Conservation (phyloP, 1,140 invertebrate genomes). For the Macrobrachium rosenbergii region DNA sequence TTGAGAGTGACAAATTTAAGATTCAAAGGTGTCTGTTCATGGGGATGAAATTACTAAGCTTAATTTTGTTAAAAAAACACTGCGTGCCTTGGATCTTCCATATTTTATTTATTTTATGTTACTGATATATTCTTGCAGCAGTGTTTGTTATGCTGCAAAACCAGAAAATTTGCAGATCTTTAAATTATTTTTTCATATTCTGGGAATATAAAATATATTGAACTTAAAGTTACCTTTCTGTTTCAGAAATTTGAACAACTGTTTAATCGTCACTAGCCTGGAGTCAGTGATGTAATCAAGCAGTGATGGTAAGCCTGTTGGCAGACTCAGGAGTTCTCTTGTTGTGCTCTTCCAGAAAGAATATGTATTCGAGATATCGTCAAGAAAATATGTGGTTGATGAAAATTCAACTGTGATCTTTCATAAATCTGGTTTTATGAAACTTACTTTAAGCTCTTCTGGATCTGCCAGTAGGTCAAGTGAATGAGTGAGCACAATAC, state of each 20-base stretch:
- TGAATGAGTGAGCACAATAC: slow-evolving; percentile 25
- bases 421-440: not conserved
- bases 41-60: too few relatives aligned
- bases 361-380: not conserved
- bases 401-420: too few relatives aligned
- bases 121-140: too few relatives aligned
- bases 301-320: not conserved
- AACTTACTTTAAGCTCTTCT: not conserved
- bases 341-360: not conserved
- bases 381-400: not conserved
- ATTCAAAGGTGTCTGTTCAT: too few relatives aligned
- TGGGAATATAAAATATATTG: not conserved
- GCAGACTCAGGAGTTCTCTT: slow-evolving; percentile 9
- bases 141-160: too few relatives aligned
- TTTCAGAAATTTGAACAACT: slow-evolving; percentile 50
- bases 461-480: slow-evolving; percentile 33
- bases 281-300: slow-evolving; percentile 21
- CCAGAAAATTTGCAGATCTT: not conserved
- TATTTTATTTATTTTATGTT: too few relatives aligned
- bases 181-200: not conserved
- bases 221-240: not conserved
- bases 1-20: too few relatives aligned
- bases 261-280: slow-evolving; percentile 50
- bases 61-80: too few relatives aligned
- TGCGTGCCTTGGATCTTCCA: too few relatives aligned